Conservation (phyloP, 1,140 invertebrate species). For the Dendroctonus valens region DNA sequence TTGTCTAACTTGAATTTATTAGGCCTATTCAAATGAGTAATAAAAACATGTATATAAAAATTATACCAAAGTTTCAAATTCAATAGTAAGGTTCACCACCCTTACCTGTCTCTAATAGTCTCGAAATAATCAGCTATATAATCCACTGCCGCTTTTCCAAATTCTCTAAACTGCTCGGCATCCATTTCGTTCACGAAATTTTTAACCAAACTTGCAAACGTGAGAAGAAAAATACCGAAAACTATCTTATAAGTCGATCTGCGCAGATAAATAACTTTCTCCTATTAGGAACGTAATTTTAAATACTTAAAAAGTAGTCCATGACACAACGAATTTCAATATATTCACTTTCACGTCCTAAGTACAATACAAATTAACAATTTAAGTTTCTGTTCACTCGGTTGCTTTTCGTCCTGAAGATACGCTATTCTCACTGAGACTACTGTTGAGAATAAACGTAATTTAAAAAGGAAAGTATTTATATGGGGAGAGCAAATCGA, state of each 20-base stretch:
- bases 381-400: neutral
- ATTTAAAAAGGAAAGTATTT: conserved; percentile 12
- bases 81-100: too few relatives aligned
- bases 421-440: too few relatives aligned
- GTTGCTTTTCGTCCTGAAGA: too few relatives aligned
- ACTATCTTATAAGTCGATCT: neutral
- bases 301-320: conserved; percentile 21
- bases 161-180: conserved; percentile 66
- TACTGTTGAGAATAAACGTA: too few relatives aligned
- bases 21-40: too few relatives aligned
- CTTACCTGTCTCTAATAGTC: conserved; percentile 65
- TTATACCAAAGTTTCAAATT: too few relatives aligned
- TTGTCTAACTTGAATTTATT: too few relatives aligned
- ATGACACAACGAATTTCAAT: conserved; percentile 10
- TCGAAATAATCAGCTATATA: conserved; percentile 78
- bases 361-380: neutral
- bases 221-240: neutral
- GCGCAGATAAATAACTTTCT: conserved; percentile 13
- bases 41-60: too few relatives aligned
- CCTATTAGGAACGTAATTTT: conserved; percentile 10
- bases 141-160: conserved; percentile 73
- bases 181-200: conserved; percentile 57
- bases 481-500: conserved; percentile 1
- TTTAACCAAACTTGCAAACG: too few relatives aligned
- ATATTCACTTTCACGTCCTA: conserved; percentile 17